Percentiles rank a stretch among this genome's conserved stretches.
Conservation (phyloP, 2,888 invertebrate species). For the Phalangium opilio region DNA sequence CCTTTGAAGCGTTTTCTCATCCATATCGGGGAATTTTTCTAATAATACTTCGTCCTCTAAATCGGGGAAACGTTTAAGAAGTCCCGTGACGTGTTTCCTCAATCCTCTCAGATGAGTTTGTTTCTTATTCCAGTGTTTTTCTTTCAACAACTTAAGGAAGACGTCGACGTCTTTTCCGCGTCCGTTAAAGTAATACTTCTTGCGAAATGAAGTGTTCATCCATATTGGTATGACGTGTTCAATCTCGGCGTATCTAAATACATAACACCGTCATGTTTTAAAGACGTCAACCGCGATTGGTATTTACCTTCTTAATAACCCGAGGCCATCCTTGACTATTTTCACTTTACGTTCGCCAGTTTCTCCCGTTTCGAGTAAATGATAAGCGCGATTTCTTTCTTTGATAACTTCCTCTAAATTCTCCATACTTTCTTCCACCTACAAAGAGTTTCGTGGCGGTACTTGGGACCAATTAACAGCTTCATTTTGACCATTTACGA, state of each 20-base stretch:
- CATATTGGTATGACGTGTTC: too few species aligned
- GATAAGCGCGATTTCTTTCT: conserved; percentile 82
- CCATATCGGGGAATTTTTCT: conserved; percentile 55
- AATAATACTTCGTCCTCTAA: conserved; percentile 52
- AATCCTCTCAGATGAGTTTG: conserved; percentile 15
- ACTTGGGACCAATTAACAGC: too few species aligned
- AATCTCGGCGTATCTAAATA: too few species aligned
- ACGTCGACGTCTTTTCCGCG: too few species aligned
- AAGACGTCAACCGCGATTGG: too few species aligned
- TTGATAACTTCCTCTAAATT: conserved; percentile 77
- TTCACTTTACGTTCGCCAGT: conserved; percentile 54
- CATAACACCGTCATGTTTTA: too few species aligned
- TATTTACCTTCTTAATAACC: conserved; percentile 14
- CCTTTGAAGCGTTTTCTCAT: conserved; percentile 53
- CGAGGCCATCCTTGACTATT: conserved; percentile 17
- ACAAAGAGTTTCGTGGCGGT: conserved; percentile 7
- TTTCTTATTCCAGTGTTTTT: too few species aligned
- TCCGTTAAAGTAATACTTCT: too few species aligned
- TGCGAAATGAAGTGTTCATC: too few species aligned
- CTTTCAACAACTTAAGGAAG: too few species aligned
- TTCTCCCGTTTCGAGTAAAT: conserved; percentile 72
- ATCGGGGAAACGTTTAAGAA: conserved; percentile 59
- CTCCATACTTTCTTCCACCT: conserved; percentile 80
- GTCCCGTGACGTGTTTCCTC: conserved; percentile 24
- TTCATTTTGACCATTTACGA: too few species aligned